These are phyloP conservation scores for Trogon melanurus DNA, from an alignment of 2,113 vertebrate species.

Conservation along the genomic window DNA sequence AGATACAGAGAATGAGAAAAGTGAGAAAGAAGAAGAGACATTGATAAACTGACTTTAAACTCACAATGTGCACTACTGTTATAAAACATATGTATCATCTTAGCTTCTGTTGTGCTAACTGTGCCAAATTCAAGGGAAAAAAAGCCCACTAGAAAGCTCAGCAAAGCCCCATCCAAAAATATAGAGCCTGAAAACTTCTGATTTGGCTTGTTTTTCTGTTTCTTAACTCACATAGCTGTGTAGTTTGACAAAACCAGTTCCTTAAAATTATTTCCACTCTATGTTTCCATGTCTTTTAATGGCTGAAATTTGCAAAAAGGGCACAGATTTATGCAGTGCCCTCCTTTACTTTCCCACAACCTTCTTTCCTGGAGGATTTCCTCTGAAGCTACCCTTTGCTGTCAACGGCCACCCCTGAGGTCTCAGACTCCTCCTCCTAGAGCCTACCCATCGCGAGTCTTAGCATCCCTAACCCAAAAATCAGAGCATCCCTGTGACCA, in stretches of 20 bases:
- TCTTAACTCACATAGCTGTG: neutral
- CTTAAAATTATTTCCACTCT: neutral
- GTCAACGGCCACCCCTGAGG: neutral
- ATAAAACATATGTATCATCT: constrained; percentile 63
- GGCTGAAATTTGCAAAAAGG: neutral
- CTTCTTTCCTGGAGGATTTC: neutral
- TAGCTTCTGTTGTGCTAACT: constrained; percentile 39
- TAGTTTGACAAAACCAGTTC: neutral
- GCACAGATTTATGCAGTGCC: neutral
- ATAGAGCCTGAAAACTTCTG: constrained; percentile 17
- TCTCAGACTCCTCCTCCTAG: neutral
- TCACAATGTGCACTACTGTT: constrained; percentile 43
- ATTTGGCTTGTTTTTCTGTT: neutral
- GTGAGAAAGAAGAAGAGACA: constrained; percentile 19
- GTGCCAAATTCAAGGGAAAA: constrained; percentile 18
- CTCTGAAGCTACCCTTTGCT: neutral
- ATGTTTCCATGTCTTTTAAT: neutral
- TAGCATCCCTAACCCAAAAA: neutral
- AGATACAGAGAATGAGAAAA: neutral
- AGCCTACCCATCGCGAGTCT: neutral
- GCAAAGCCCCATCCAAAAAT: constrained; percentile 45
- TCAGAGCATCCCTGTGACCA: neutral
- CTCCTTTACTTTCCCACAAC: neutral
- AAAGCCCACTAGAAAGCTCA: neutral
- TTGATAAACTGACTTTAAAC: constrained; percentile 53